Evolutionary conservation across 30 jellyfish, hydroid and myxozoan genomes (phyloP), one percentile per base, ranked within the genome.

Genomic region (Nemopilema nomurai): DNA sequence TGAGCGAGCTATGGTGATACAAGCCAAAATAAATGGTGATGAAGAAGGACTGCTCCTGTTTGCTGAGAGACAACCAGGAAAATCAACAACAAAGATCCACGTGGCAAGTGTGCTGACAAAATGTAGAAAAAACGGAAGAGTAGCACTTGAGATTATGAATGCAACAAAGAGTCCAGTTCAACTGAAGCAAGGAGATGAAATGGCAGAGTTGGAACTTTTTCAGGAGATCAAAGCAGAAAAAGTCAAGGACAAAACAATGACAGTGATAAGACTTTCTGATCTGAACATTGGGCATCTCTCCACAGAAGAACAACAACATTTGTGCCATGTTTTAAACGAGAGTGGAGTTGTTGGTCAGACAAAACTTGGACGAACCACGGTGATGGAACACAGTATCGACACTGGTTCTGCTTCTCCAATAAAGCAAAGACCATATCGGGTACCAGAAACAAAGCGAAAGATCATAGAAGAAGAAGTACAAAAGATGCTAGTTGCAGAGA

Each of bases 401-500:
- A 67, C 77, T 67, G 77, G 77, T 67, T 67, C 77, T 67, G 77
- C 33, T 67, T 67, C 77, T 16, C 89, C 95, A 16, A 69, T 83
- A 32, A 31, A 81, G 25, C 97, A 82, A 49, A 31, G 95, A 51
- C 95, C 95, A 70, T 63, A 79, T 53, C 90, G 97, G 20, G 85
- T 89, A 3, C 94, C 95, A 82, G 69, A 29, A 50, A 82, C 74
- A 8, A 90, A 82, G 77, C 67, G 94, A 57, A 28, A 66, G 31
- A 53, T 41, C 51, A 71, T 52, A 0, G 97, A 50, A 23, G 57
- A 70, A 30, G 90, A 89, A 73, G 87, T 89, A 21, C 63, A 76
- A 41, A 69, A 74, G 74, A 82, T 83, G 97, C 87, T 82, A 8
- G 66, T 67, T 27, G 62, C 89, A 26, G 77, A 74, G 22, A 30